Evolutionary conservation across 2,113 vertebrate species (phyloP), one percentile per base, ranked within the genome.

Genomic region (Meriones unguiculatus): DNA sequence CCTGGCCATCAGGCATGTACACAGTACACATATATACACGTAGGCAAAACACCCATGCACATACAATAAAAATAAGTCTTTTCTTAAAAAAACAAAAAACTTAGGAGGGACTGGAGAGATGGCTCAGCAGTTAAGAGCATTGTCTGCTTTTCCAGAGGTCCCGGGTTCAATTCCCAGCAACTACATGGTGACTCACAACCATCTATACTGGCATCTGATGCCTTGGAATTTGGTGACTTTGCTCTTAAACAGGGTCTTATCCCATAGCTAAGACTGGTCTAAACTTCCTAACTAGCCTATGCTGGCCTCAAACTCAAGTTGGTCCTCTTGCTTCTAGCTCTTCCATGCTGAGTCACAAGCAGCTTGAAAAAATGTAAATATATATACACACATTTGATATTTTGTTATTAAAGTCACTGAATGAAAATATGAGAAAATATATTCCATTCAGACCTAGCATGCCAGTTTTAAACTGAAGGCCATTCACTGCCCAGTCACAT

Each of bases 401-500:
- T 90, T 90, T 64, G n/a, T 89, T 90, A 90, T 80, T 95, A 82
- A 95, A 90, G 95, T 52, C n/a, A 52, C 10, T 82, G n/a, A 24
- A 76, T 59, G 7, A 92, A 88, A 78, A 84, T 78, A 69, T 69
- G 35, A 20, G 41, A 59, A 93, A 82, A 93, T 0, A 87, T 35
- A 87, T 41, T 65, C 72, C 18, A 88, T 28, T 25, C 14, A 73
- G 35, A 28, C 41, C 35, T 62, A 77, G 62, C 11, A 62, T 22
- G 70, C 54, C 73, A 94, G 25, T 65, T 93, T 85, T 73, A 88
- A 94, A 73, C 2, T 50, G 28, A 96, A 0, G 22, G 82, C 65
- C 0, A 7, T 86, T 78, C n/a, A 70, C 32, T 90, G 46, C 86
- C 84, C 97, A 93, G 78, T 85, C 38, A 54, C 4, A 18, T 32